Conservation (phyloP, 1,140 invertebrate species). For the Chironomus tepperi region DNA sequence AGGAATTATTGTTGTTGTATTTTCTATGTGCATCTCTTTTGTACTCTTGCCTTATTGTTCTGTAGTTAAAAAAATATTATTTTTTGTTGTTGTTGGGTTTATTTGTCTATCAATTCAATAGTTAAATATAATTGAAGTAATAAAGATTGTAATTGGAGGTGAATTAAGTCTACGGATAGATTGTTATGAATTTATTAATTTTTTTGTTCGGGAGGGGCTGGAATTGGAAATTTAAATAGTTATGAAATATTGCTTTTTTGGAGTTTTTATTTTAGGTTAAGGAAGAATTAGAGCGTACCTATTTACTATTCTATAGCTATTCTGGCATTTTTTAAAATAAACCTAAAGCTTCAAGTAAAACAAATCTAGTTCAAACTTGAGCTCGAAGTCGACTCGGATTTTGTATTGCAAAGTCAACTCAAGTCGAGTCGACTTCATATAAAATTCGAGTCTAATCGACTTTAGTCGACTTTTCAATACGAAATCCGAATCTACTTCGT, state of each 20-base stretch:
- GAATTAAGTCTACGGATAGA: neutral
- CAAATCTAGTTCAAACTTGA: too few species aligned
- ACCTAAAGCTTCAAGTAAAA: too few species aligned
- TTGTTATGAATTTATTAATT: too few species aligned
- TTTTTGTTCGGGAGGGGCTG: neutral
- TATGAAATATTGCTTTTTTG: neutral
- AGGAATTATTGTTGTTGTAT: neutral
- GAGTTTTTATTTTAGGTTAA: neutral
- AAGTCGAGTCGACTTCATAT: too few species aligned
- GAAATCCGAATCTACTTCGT: too few species aligned
- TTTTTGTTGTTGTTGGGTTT: neutral
- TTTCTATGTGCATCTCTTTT: conserved; percentile 4
- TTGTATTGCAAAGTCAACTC: too few species aligned
- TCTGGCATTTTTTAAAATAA: too few species aligned
- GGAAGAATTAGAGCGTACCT: too few species aligned
- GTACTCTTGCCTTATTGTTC: neutral
- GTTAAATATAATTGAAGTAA: neutral
- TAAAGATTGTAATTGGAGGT: conserved; percentile 8
- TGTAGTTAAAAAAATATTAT: neutral
- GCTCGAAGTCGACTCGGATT: too few species aligned
- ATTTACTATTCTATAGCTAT: too few species aligned
- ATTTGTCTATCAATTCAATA: neutral
- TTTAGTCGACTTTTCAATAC: too few species aligned
- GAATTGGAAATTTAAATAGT: neutral
- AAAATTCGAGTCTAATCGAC: too few species aligned